Evolutionary conservation across 1,140 invertebrate genomes (phyloP), one percentile per base, ranked within the genome.

Genomic region (Polypedilum pembai): DNA sequence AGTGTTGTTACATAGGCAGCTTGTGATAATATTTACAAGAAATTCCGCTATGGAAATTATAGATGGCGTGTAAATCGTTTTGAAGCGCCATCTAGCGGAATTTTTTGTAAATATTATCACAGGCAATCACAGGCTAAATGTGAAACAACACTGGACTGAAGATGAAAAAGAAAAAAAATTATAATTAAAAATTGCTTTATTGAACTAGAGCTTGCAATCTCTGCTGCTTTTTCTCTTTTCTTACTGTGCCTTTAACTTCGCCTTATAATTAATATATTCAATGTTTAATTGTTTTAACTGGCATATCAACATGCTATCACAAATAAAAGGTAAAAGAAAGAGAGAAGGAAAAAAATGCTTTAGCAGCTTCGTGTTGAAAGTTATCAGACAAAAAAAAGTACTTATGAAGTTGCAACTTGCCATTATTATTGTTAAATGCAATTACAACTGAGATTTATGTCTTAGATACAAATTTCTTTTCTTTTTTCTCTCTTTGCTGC

Each of bases 261-360:
- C n/a, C 45, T 69, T 69, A 69, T 69, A 69, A 69, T 69, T 69
- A 69, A 69, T 69, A 69, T 69, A 69, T 69, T 69, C 20, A 69
- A 69, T 69, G 65, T 69, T 18, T 69, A 69, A 69, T 69, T 69
- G 65, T 69, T 69, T 69, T 69, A 69, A 69, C 65, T 20, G 65
- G 65, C 65, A 69, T 69, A 69, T 69, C 65, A 69, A 69, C 65
- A 69, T 69, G 65, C 65, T 21, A 69, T 69, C 65, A 69, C n/a
- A 18, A 18, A 8, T 56, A n/a, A 12, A 56, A 45, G 45, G 45
- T 15, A n/a, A 12, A 56, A 56, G 45, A 56, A 15, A 15, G 15
- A 45, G 45, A 56, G 45, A 15, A 15, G 15, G 15, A 12, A 56
- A 56, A 56, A 56, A 12, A 8, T 56, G 45, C 24, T 33, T 33